These are phyloP conservation scores for Crotalus helleri DNA, from an alignment of 2,113 vertebrate species.

Conservation along the genomic window DNA sequence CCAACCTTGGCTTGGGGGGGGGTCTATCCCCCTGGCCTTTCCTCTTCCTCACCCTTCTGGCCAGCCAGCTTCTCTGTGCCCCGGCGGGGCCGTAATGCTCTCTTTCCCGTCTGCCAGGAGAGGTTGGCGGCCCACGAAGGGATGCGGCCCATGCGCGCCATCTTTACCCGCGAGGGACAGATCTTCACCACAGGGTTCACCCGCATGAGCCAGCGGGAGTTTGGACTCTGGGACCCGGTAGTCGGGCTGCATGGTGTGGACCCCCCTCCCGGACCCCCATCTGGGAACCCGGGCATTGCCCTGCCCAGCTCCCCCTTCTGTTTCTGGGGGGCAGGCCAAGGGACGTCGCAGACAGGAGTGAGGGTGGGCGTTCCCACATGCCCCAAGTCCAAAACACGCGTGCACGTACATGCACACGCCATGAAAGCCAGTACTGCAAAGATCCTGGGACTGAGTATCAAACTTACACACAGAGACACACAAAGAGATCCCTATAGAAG, in stretches of 20 bases:
- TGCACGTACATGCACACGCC: too few relatives aligned
- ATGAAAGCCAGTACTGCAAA: not conserved
- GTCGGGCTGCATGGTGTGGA: conserved; percentile 70
- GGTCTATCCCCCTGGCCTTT: not conserved
- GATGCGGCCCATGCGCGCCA: conserved; percentile 93
- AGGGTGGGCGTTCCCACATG: not conserved
- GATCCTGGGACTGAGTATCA: not conserved
- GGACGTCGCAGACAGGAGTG: not conserved
- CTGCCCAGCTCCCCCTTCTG: not conserved
- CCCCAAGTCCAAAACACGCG: not conserved
- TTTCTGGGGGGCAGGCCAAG: too few relatives aligned
- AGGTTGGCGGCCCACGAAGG: conserved; percentile 92
- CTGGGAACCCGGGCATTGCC: conserved; percentile 62
- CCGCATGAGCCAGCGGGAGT: conserved; percentile 97
- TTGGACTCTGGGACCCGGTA: conserved; percentile 98
- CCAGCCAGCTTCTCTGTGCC: not conserved
- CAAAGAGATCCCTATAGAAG: accelerated
- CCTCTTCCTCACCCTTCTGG: not conserved
- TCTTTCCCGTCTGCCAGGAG: conserved; percentile 77
- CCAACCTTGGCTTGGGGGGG: too few relatives aligned
- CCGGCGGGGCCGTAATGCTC: conserved; percentile 47
- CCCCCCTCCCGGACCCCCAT: conserved; percentile 13
- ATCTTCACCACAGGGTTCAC: conserved; percentile 98
- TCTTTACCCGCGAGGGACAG: conserved; percentile 92
- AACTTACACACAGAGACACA: not conserved